phyloP scores from a whole-genome alignment of 1,140 invertebrate genomes.

The Diachasmimorpha longicaudata region DNA sequence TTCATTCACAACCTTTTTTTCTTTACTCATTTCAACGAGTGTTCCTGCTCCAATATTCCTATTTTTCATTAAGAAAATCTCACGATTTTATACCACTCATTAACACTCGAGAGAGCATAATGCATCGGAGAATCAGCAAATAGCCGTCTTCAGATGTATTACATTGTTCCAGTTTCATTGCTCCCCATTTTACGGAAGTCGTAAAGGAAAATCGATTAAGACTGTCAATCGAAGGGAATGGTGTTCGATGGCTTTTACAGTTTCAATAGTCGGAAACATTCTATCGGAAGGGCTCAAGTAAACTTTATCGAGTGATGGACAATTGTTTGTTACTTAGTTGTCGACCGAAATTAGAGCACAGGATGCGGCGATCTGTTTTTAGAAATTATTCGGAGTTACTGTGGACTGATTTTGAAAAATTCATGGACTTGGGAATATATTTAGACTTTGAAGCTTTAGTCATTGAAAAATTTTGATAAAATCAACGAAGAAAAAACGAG shows the following conservation, averaged over 20 bases:
- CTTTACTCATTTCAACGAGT: not conserved
- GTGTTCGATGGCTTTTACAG: not conserved
- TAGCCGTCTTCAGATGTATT: not conserved
- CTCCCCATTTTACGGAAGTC: not conserved
- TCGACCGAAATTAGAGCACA: not conserved
- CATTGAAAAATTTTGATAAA: no score
- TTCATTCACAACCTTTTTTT: conserved; percentile 7
- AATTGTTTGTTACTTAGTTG: not conserved
- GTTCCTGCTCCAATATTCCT: not conserved
- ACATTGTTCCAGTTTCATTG: not conserved
- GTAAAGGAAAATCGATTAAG: not conserved
- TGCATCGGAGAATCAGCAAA: not conserved
- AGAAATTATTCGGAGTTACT: not conserved
- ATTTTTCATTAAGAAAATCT: not conserved
- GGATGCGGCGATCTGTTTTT: not conserved
- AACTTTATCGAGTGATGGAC: not conserved
- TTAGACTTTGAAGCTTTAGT: no score
- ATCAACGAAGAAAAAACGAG: no score
- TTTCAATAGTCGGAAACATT: not conserved
- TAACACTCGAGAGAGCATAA: not conserved
- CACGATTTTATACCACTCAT: not conserved
- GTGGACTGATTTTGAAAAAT: no score
- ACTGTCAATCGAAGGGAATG: not conserved
- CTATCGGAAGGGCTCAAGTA: not conserved
- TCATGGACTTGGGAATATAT: no score